Conservation (phyloP, 2,888 invertebrate species). For the Lysandra coridon region DNA sequence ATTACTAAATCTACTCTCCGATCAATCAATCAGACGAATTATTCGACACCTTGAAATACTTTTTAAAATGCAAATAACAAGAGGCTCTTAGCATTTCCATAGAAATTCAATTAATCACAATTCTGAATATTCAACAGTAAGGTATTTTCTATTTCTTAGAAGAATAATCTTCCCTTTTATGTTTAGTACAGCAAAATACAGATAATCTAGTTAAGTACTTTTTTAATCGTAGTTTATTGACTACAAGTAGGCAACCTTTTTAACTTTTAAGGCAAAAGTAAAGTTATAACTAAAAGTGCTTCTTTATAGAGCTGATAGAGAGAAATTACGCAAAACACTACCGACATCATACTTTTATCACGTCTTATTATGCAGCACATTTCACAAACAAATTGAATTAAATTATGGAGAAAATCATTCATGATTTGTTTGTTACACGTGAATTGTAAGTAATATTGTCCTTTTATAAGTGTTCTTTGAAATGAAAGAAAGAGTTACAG, state of each 20-base stretch:
- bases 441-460: no score
- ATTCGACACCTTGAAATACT: constrained; percentile 9
- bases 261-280: no score
- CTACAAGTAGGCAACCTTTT: no score
- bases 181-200: neutral
- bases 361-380: neutral
- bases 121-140: neutral
- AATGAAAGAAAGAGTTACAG: neutral
- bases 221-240: neutral
- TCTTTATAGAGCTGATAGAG: no score
- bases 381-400: neutral
- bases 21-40: neutral
- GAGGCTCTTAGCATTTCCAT: neutral
- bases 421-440: no score
- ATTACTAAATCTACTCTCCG: neutral
- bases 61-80: neutral
- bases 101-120: neutral
- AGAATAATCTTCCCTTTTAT: neutral
- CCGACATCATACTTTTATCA: no score
- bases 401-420: no score
- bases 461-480: no score
- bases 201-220: neutral
- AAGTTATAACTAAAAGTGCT: no score
- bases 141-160: neutral
- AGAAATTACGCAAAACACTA: no score